phyloP scores from a whole-genome alignment of 2,797 vertebrate species.

The Girardinus metallicus region DNA sequence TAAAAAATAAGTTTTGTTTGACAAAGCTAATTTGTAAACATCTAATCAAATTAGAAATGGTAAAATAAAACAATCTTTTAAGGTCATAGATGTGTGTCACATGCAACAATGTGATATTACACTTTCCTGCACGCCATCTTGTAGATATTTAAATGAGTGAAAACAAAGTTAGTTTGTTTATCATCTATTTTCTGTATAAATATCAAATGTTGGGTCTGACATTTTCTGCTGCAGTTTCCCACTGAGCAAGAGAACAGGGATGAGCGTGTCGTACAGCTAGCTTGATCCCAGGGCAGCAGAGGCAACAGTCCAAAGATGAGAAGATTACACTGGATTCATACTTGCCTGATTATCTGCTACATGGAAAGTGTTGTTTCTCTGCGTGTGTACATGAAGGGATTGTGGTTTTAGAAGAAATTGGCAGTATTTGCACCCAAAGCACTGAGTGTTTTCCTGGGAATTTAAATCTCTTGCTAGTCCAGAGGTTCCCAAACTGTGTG shows the following conservation, averaged over 20 bases:
- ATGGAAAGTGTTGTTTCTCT: slow-evolving; percentile 3
- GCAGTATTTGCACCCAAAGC: slow-evolving; percentile 7
- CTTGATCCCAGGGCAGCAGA: slow-evolving; percentile 8
- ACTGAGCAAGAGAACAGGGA: neutral
- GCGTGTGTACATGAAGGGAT: neutral
- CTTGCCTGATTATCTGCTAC: slow-evolving; percentile 27
- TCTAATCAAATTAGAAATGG: neutral
- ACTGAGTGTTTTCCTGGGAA: neutral
- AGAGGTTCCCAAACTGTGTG: too few species aligned
- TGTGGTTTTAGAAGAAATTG: slow-evolving; percentile 21
- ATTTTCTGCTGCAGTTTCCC: neutral
- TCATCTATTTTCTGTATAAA: neutral
- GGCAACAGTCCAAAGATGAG: slow-evolving; percentile 24
- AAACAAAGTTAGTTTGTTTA: neutral
- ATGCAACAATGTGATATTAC: neutral
- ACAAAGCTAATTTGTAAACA: too few species aligned
- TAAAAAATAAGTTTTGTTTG: neutral
- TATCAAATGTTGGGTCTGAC: neutral
- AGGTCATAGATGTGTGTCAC: neutral
- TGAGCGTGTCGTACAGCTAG: neutral
- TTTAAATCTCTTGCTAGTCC: slow-evolving; percentile 6
- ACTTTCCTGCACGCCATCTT: neutral
- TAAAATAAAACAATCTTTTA: neutral
- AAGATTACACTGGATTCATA: slow-evolving; percentile 36
- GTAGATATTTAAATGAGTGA: neutral